Evolutionary conservation across 2,797 vertebrate species (phyloP).

Genomic region (Sorex maritimensis): DNA sequence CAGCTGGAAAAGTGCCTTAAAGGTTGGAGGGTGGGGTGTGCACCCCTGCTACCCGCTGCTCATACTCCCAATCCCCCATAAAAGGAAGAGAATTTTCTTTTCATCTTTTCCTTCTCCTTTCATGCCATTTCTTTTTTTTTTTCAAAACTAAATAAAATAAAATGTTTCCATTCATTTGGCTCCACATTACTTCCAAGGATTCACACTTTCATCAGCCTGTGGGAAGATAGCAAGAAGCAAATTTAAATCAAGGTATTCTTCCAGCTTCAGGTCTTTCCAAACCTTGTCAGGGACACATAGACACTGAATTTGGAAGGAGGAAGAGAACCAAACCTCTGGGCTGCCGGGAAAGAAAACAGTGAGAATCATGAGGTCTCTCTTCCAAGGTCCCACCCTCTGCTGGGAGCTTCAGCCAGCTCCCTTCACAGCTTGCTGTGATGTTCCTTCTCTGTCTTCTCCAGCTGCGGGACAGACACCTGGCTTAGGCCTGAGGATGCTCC

Average conservation of each 20-base stretch:
- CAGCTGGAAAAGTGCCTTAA: neutral
- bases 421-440: neutral
- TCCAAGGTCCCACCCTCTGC: neutral
- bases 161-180: neutral
- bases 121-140: constrained; percentile 14
- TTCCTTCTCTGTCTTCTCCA: constrained; percentile 1
- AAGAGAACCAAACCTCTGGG: neutral
- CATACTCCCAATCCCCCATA: neutral
- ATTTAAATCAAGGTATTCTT: constrained; percentile 47
- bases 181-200: constrained; percentile 63
- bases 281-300: neutral
- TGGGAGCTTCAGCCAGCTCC: neutral
- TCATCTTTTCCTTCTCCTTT: neutral
- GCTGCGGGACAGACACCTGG: neutral
- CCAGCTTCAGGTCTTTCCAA: constrained; percentile 4
- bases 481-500: neutral
- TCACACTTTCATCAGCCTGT: constrained; percentile 27
- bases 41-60: neutral
- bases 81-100: neutral
- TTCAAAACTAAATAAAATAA: constrained; percentile 27
- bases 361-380: neutral
- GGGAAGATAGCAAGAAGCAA: constrained; percentile 46
- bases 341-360: neutral
- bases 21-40: too few species aligned
- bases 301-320: neutral